A percentile compares a stretch with the other conserved stretches of the same genome.
Evolutionary conservation across 2,797 vertebrate species (phyloP).

Genomic region (Scolopax rusticola): DNA sequence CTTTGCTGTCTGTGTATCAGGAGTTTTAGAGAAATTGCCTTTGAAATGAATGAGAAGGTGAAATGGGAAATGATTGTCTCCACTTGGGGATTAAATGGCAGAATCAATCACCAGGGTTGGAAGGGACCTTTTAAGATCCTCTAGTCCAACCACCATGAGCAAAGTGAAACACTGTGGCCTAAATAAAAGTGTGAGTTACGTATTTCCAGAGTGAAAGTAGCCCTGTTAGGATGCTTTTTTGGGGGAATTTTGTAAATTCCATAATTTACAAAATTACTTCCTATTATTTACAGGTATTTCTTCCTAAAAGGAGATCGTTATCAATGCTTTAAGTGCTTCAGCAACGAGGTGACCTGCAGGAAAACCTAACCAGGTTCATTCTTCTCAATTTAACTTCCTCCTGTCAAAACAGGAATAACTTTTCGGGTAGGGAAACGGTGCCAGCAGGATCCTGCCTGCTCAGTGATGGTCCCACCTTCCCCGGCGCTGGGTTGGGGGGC

Average conservation of each 20-base stretch:
- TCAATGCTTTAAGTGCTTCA: background rate
- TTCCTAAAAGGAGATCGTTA: background rate
- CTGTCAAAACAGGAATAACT: background rate
- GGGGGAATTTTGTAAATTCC: no score
- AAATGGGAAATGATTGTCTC: background rate
- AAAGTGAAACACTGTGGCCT: background rate
- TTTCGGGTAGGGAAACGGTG: accelerated
- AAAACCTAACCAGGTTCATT: background rate
- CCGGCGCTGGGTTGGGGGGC: accelerated
- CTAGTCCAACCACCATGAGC: background rate
- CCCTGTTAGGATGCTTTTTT: background rate
- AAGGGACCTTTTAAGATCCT: no score
- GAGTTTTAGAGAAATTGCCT: background rate
- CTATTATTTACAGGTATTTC: background rate
- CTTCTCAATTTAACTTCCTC: background rate
- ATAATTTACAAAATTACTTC: background rate
- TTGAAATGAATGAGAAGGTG: background rate
- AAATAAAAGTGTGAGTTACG: background rate
- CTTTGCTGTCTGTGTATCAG: background rate
- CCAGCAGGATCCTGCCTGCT: background rate
- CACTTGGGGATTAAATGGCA: background rate
- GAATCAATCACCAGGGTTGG: no score
- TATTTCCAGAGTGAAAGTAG: background rate
- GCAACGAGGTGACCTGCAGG: background rate
- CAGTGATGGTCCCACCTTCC: background rate